Conservation (phyloP, 2,888 invertebrate genomes). For the Dione juno region DNA sequence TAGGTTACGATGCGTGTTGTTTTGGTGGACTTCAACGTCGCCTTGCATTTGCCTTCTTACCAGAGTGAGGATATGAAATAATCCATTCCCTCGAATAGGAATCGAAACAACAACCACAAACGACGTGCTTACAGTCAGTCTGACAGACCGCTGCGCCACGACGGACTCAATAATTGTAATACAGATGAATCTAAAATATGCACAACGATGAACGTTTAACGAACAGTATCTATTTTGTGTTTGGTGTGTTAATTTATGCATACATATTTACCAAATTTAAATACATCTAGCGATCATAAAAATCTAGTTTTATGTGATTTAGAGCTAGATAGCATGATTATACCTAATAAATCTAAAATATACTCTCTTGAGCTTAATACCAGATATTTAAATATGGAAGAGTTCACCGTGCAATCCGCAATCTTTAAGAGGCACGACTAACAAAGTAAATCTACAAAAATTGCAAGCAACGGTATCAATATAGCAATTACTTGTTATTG, state of each 20-base stretch:
- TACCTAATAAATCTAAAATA: too few relatives aligned
- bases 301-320: neutral
- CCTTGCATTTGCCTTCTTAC: too few relatives aligned
- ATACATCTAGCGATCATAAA: neutral
- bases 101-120: too few relatives aligned
- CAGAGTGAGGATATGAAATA: neutral
- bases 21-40: too few relatives aligned
- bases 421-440: slow-evolving; percentile 8
- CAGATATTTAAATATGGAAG: neutral
- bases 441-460: slow-evolving; percentile 6
- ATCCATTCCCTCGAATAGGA: too few relatives aligned
- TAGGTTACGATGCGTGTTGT: too few relatives aligned
- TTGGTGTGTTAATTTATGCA: neutral
- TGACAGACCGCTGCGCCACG: too few relatives aligned
- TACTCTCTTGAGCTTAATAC: too few relatives aligned
- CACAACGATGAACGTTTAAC: neutral
- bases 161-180: neutral
- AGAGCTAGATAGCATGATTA: neutral
- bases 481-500: slow-evolving; percentile 37
- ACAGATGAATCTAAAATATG: neutral
- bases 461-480: slow-evolving; percentile 31
- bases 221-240: neutral
- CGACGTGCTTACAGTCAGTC: too few relatives aligned
- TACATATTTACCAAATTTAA: neutral
- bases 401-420: neutral